Percentiles rank a stretch among this genome's conserved stretches.
phyloP scores from a whole-genome alignment of 2,888 invertebrate species.

The Ceriagrion tenellum region DNA sequence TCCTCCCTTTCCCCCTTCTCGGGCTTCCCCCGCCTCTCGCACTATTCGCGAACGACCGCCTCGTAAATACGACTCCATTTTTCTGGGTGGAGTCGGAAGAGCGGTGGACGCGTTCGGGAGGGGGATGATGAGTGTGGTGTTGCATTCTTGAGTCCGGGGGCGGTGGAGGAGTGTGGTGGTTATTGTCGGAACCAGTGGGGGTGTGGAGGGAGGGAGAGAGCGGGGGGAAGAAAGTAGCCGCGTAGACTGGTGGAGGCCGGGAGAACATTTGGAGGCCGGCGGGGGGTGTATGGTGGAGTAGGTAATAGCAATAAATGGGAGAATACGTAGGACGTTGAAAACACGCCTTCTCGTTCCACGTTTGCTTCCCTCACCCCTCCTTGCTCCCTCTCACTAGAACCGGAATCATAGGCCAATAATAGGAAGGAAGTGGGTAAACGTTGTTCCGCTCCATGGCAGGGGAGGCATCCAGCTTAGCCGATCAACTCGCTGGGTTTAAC shows the following conservation, averaged over 20 bases:
- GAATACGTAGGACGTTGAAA: background rate
- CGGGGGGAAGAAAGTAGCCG: background rate
- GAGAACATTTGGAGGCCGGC: background rate
- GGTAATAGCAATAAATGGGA: slow-evolving; percentile 32
- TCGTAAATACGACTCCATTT: slow-evolving; percentile 50
- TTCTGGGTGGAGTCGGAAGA: background rate
- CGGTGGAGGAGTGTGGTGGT: background rate
- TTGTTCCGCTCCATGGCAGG: background rate
- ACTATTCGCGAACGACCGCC: background rate
- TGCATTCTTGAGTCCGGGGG: background rate
- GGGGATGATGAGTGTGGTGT: background rate
- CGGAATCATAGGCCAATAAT: slow-evolving; percentile 38
- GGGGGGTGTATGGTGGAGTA: background rate
- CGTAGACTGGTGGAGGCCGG: background rate
- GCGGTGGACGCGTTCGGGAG: background rate
- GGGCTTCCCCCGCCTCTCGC: background rate
- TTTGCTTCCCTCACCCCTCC: background rate
- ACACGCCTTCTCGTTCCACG: background rate
- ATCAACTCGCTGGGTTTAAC: slow-evolving; percentile 30
- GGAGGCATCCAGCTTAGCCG: slow-evolving; percentile 14
- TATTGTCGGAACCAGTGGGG: slow-evolving; percentile 13
- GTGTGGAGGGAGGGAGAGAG: background rate
- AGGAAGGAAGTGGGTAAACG: background rate
- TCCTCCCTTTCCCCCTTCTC: background rate
- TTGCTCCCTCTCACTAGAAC: background rate